Evolutionary conservation across 2,797 vertebrate species (phyloP).

Genomic region (Crocodylus rhombifer): DNA sequence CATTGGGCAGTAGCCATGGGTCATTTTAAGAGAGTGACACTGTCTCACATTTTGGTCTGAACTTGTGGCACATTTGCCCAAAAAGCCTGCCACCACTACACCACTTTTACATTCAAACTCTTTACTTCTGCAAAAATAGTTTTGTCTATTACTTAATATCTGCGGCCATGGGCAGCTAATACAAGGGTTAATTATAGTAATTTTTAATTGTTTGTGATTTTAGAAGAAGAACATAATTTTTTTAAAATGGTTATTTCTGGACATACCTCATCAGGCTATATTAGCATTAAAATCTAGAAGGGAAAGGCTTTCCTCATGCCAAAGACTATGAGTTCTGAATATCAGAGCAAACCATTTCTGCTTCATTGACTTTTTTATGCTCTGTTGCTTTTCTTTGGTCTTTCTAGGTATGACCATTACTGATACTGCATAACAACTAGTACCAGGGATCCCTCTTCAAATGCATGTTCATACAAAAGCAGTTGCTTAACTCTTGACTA

Average conservation of each 20-base stretch:
- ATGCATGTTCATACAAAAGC: conserved; percentile 13
- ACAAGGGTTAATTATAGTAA: background rate
- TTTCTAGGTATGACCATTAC: conserved; percentile 29
- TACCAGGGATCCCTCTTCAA: conserved; percentile 25
- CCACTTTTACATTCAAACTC: too few species aligned
- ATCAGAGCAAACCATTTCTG: conserved; percentile 41
- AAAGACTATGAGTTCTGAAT: conserved; percentile 34
- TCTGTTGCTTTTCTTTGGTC: conserved; percentile 49
- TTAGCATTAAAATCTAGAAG: background rate
- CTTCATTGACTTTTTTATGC: conserved; percentile 54
- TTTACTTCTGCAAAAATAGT: too few species aligned
- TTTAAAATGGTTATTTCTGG: background rate
- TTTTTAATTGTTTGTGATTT: background rate
- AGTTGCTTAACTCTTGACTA: background rate
- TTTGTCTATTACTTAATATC: background rate
- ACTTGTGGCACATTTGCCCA: too few species aligned
- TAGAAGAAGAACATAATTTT: background rate
- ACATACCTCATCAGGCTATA: background rate
- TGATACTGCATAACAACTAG: conserved; percentile 41
- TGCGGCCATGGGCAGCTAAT: background rate
- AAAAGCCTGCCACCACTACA: too few species aligned
- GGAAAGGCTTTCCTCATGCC: background rate
- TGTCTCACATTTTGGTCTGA: too few species aligned
- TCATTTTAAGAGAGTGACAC: too few species aligned
- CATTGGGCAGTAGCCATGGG: too few species aligned